Percentiles rank a stretch among this genome's conserved stretches.
These are phyloP conservation scores for Madoqua kirkii DNA, from an alignment of 2,113 vertebrate species.

Conservation along the genomic window DNA sequence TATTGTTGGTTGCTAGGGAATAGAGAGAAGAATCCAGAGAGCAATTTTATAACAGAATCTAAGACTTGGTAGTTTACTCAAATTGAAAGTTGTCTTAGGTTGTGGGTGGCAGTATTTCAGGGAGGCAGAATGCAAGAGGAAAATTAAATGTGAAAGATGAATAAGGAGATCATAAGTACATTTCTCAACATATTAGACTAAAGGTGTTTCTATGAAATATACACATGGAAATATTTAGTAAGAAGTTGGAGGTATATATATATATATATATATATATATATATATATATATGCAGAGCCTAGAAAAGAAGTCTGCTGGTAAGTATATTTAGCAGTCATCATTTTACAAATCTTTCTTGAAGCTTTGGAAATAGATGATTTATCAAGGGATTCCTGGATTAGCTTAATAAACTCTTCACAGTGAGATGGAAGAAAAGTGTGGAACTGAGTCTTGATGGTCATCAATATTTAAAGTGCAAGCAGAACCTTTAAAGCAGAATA, in stretches of 20 bases:
- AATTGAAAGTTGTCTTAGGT: not conserved
- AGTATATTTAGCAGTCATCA: not conserved
- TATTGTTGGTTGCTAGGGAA: not conserved
- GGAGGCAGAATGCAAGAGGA: not conserved
- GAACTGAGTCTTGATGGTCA: not conserved
- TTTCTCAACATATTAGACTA: not conserved
- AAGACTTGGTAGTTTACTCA: not conserved
- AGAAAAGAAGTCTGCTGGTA: not conserved
- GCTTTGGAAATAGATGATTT: not conserved
- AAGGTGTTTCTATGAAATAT: not conserved
- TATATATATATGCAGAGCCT: not conserved
- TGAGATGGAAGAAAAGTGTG: not conserved
- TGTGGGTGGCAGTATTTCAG: not conserved
- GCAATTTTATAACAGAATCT: not conserved
- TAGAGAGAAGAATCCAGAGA: not conserved
- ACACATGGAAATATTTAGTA: not conserved
- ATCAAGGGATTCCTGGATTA: not conserved
- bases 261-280: too few relatives aligned
- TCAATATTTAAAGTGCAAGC: not conserved
- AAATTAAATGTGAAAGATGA: not conserved
- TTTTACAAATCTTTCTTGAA: not conserved
- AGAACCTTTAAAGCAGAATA: not conserved
- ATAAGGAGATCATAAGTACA: not conserved
- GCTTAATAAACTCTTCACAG: not conserved
- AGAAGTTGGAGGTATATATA: not conserved